Base-by-base conservation (phyloP, 2,888 invertebrate genomes). In the Drosophila histrio region DNA sequence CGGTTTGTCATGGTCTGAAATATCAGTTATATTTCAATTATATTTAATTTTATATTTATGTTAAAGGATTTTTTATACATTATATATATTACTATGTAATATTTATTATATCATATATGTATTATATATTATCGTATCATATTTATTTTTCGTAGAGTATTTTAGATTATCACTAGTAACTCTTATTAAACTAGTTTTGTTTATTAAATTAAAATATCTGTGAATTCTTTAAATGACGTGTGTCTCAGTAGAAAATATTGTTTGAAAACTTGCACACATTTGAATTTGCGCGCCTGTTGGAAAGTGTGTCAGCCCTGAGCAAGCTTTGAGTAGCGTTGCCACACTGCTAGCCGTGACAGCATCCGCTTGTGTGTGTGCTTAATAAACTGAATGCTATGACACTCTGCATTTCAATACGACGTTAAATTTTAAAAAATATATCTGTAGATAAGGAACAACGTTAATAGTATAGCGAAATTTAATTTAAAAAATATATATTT, bases 271-370 rank as follows among this genome's bases (percentile, higher is more conserved):
- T 1, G 7, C 8, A 8, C 3, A n/a, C 11, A 47, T 34, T 58
- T 21, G 2, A 53, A 56, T 32, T 47, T 8, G 1, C 17, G 28
- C 66, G 50, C 30, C 17, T 2, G 2, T 6, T 9, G 24, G 0
- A 0, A 7, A 7, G 8, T 54, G 1, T 47, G 59, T 44, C 52
- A 66, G 24, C 61, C 0, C 52, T 43, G 6, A 7, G 0, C 3
- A 17, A 1, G 2, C 0, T n/a, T 11, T n/a, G 3, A 3, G 0
- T 17, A 2, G 39, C 13, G 36, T 0, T 60, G 66, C 66, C 72
- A 66, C 15, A 9, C 9, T 3, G 5, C 1, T 19, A 52, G 43
- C 62, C 61, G 26, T 17, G 28, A 62, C 64, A 49, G 1, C 32
- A 60, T 56, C 46, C 46, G 3, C 0, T 0, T 13, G 2, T 1